phyloP scores from a whole-genome alignment of 2,797 vertebrate genomes.

The Garrulus glandarius region DNA sequence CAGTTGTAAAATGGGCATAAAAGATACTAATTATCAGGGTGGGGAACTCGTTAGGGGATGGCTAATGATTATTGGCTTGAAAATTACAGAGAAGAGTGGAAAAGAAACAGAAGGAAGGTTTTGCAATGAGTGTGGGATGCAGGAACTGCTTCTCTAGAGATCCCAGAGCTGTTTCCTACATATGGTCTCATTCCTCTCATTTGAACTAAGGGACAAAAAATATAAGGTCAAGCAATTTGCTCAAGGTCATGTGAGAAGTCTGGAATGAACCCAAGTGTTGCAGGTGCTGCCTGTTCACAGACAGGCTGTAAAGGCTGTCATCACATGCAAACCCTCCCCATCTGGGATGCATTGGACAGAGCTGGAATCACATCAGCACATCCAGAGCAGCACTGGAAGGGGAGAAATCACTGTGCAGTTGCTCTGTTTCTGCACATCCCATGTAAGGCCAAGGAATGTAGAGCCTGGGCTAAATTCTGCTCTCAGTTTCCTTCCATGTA shows the following conservation, averaged over 20 bases:
- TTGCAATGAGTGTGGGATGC: neutral
- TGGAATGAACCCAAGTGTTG: neutral
- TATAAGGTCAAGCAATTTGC: neutral
- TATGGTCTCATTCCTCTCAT: neutral
- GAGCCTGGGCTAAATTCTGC: neutral
- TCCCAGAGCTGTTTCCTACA: neutral
- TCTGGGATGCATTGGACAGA: rapidly evolving
- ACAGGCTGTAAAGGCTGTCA: neutral
- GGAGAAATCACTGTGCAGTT: rapidly evolving
- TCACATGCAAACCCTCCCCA: neutral
- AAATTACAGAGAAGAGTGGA: constrained; percentile 5
- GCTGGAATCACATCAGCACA: neutral
- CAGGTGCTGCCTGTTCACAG: neutral
- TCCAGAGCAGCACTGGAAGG: neutral
- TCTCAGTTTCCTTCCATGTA: neutral
- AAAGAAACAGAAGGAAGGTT: constrained; percentile 17
- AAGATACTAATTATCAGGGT: neutral
- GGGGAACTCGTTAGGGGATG: neutral
- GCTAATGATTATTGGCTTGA: constrained; percentile 13
- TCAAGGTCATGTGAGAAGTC: neutral
- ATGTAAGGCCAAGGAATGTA: neutral
- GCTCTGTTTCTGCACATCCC: rapidly evolving
- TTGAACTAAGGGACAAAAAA: neutral
- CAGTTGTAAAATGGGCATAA: neutral
- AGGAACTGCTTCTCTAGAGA: neutral